Percentiles rank a stretch among this genome's conserved stretches.
Evolutionary conservation across 2,797 vertebrate species (phyloP).

Genomic region (Columba guinea): DNA sequence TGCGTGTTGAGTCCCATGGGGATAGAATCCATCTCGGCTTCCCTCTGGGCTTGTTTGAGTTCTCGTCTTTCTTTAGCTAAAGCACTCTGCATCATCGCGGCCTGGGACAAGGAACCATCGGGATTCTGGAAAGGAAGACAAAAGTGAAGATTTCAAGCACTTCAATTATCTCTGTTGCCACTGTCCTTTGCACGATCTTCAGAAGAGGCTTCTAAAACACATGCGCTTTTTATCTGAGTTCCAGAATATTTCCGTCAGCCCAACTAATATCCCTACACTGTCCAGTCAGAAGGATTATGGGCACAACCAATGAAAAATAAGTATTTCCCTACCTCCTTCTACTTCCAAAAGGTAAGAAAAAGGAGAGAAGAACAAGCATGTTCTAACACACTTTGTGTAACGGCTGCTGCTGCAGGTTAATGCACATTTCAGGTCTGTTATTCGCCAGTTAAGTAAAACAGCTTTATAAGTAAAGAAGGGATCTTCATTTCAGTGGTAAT

Average conservation of each 20-base stretch:
- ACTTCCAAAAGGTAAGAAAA: not conserved
- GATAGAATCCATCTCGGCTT: slow-evolving; percentile 99
- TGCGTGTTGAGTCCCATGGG: slow-evolving; percentile 99
- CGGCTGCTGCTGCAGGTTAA: not conserved
- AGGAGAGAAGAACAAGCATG: not conserved
- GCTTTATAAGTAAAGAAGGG: not conserved
- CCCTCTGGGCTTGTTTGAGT: slow-evolving; percentile 95
- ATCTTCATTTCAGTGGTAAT: not conserved
- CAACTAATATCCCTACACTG: not conserved
- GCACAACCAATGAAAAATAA: not conserved
- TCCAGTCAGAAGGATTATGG: not conserved
- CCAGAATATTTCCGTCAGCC: not conserved
- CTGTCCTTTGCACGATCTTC: not conserved
- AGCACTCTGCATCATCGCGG: slow-evolving; percentile 99
- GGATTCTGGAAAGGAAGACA: slow-evolving; percentile 84
- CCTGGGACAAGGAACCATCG: slow-evolving; percentile 96
- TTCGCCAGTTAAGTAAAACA: not conserved
- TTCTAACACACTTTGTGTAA: not conserved
- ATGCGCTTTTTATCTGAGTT: not conserved
- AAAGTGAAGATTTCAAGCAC: not conserved
- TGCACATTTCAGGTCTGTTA: not conserved
- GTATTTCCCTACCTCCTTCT: not conserved
- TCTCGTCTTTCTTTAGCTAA: slow-evolving; percentile 95
- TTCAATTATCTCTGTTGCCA: not conserved
- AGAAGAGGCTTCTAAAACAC: not conserved